Base-by-base conservation (phyloP, 2,797 vertebrate species). In the Tragelaphus eurycerus region DNA sequence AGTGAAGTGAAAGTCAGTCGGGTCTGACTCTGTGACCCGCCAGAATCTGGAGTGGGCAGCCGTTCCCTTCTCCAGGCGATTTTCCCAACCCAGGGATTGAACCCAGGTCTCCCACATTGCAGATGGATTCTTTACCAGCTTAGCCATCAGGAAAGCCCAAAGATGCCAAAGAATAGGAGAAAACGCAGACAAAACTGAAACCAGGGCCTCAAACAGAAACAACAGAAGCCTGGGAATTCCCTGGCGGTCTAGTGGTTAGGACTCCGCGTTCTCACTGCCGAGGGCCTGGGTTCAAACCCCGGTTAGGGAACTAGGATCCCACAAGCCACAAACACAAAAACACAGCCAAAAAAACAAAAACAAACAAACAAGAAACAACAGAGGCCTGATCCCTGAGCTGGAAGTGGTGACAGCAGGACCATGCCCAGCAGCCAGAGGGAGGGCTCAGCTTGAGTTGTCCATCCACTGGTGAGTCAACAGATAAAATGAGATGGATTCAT, bases 401-500 rank as follows among this genome's bases (percentile, higher is more conserved):
- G 2, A 74, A 76, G 29, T 21, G 43, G 34, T 0, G 46, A 79
- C 13, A 52, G 55, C 62, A 15, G 21, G 27, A 0, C 29, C 13
- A 1, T 10, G 6, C 15, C 23, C 38, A 13, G 15, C 11, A 31
- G 81, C 38, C 60, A 23, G 19, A 59, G 79, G n/a, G 23, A 8
- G 4, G 34, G 59, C 13, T 23, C 21, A 6, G 4, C n/a, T 21
- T 23, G 27, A 13, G 12, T 1, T 1, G 15, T 59, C n/a, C 64
- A 7, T 17, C 6, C 10, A 1, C 31, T 1, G 16, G 29, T 8
- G 25, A 23, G 19, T 27, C 1, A 7, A 62, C 19, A 6, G n/a
- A 25, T 5, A 16, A 46, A 52, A 54, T 6, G 17, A 12, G 27
- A 10, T 29, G 5, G 2, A 4, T 3, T 9, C 13, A 0, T 1